Evolutionary conservation across 2,888 invertebrate species (phyloP).

Genomic region (Diploptera punctata): DNA sequence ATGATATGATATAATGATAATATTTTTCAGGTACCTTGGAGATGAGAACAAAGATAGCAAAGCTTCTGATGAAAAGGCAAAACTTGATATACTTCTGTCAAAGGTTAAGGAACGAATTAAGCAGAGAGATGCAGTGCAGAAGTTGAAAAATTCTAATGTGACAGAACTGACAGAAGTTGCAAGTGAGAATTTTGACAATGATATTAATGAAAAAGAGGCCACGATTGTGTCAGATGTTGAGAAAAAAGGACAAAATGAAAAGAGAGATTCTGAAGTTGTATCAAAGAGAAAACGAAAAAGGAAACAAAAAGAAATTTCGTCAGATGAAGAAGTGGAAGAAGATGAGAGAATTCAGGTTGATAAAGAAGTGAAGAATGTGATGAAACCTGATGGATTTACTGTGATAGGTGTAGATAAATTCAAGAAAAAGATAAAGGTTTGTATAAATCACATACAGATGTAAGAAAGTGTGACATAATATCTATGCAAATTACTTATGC

Average conservation of each 20-base stretch:
- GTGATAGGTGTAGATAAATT: conserved; percentile 71
- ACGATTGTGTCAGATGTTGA: conserved; percentile 50
- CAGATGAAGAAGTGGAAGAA: conserved; percentile 46
- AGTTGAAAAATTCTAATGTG: no score
- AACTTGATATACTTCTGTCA: conserved; percentile 37
- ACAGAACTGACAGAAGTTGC: neutral
- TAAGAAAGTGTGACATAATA: no score
- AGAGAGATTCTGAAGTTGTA: conserved; percentile 55
- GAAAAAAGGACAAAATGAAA: neutral
- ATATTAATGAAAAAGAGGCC: conserved; percentile 54
- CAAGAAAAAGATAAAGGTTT: conserved; percentile 49
- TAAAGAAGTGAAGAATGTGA: neutral
- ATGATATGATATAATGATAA: no score
- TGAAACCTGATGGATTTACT: conserved; percentile 59
- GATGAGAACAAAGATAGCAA: neutral
- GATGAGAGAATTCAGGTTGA: conserved; percentile 44
- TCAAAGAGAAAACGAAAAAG: conserved; percentile 65
- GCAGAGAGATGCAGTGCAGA: conserved; percentile 9
- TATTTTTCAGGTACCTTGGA: conserved; percentile 21
- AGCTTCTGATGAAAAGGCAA: conserved; percentile 26
- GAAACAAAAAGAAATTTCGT: conserved; percentile 46
- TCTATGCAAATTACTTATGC: no score
- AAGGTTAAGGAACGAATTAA: conserved; percentile 41
- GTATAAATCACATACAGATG: neutral
- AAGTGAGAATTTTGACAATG: conserved; percentile 41